Conservation (phyloP, 1,140 invertebrate genomes). For the Bursaphelenchus mucronatus region DNA sequence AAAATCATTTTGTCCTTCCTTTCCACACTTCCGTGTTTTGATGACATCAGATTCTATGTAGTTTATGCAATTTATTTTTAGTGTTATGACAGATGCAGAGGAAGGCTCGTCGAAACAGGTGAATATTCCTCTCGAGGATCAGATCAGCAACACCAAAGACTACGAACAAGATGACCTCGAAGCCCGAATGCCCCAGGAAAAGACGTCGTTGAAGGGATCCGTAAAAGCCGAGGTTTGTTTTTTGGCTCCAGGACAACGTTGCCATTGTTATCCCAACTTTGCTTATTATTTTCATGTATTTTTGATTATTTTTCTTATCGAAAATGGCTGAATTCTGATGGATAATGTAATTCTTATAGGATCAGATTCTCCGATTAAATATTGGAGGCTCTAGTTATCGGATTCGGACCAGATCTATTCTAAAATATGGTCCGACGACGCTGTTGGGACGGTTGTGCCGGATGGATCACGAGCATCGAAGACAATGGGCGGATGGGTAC, state of each 20-base stretch:
- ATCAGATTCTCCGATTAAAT: constrained; percentile 55
- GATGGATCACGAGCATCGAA: constrained; percentile 59
- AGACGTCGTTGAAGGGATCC: constrained; percentile 43
- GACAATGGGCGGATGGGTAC: constrained; percentile 54
- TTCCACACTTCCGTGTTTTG: background rate
- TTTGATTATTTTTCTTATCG: constrained; percentile 16
- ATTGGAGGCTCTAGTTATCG: constrained; percentile 57
- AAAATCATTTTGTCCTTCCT: constrained; percentile 10
- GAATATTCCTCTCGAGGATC: background rate
- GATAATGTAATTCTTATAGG: constrained; percentile 28
- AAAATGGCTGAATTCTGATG: background rate
- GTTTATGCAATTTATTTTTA: no score
- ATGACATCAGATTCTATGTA: no score
- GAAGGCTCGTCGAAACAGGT: background rate
- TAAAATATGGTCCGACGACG: constrained; percentile 58
- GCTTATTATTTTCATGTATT: constrained; percentile 6
- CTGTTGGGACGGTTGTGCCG: constrained; percentile 46
- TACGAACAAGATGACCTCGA: constrained; percentile 41
- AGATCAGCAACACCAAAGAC: background rate
- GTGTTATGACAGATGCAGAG: no score
- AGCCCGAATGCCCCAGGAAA: constrained; percentile 39
- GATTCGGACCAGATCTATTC: constrained; percentile 51
- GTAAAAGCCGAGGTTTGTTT: constrained; percentile 46
- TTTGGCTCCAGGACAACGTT: background rate
- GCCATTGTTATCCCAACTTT: background rate